Evolutionary conservation across 2,113 vertebrate species (phyloP).

Genomic region (Aphelocoma coerulescens): DNA sequence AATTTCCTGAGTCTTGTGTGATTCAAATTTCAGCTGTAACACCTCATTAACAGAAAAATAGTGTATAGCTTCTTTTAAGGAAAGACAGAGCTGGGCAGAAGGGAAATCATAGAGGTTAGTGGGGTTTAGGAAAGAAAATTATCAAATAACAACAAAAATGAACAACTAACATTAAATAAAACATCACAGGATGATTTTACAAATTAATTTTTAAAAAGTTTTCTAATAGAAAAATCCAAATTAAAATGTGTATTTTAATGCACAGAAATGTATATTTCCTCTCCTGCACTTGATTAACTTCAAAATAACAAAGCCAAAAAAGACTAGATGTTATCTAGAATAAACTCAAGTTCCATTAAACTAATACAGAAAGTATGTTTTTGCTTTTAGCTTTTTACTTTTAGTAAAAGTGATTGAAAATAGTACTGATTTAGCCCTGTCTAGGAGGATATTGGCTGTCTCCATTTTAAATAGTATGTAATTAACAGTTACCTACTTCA

Average conservation of each 20-base stretch:
- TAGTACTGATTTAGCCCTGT: neutral
- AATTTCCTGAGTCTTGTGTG: conserved; percentile 67
- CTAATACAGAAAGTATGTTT: neutral
- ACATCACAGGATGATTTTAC: neutral
- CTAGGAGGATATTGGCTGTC: neutral
- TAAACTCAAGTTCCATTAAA: neutral
- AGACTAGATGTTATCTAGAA: neutral
- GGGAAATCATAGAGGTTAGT: neutral
- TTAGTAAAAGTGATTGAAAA: neutral
- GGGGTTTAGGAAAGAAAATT: neutral
- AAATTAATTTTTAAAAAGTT: neutral
- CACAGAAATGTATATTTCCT: neutral
- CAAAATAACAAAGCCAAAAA: neutral
- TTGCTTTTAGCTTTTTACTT: neutral
- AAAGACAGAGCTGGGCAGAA: neutral
- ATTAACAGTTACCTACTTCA: neutral
- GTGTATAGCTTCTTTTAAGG: neutral
- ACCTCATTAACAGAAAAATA: conserved; percentile 46
- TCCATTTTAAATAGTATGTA: neutral
- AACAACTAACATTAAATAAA: neutral
- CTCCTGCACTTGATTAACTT: neutral
- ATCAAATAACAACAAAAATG: neutral
- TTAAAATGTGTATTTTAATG: neutral
- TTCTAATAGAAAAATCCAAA: neutral
- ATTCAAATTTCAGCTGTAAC: conserved; percentile 60